These are phyloP conservation scores for Polypedilum pembai DNA, from an alignment of 1,140 invertebrate genomes.

Conservation along the genomic window DNA sequence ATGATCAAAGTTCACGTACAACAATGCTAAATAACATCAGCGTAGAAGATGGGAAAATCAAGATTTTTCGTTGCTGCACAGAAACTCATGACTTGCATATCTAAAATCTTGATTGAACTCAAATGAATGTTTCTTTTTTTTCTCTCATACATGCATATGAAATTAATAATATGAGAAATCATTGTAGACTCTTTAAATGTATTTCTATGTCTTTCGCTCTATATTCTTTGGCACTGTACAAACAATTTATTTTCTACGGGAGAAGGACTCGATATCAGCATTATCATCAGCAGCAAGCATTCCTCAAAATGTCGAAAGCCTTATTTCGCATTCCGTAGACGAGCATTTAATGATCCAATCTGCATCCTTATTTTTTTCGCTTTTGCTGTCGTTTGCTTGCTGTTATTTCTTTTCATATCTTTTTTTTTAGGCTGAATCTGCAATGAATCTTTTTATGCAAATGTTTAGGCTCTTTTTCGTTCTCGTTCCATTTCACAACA, in stretches of 20 bases:
- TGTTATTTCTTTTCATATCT: background rate
- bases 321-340: conserved; percentile 4
- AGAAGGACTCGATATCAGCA: background rate
- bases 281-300: background rate
- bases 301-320: background rate
- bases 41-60: background rate
- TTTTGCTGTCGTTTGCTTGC: no score
- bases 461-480: background rate
- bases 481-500: background rate
- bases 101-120: conserved; percentile 6
- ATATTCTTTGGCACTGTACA: background rate
- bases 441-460: background rate
- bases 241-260: conserved; percentile 4
- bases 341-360: conserved; percentile 12
- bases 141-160: background rate
- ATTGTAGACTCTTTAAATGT: background rate
- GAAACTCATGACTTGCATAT: conserved; percentile 1
- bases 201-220: no score
- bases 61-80: background rate
- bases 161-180: background rate
- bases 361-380: background rate
- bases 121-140: background rate
- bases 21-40: background rate
- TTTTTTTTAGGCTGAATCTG: background rate
- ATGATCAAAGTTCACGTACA: background rate